A percentile compares a stretch with the other conserved stretches of the same genome.
phyloP scores from a whole-genome alignment of 2,888 invertebrate species.

The Opisthograptis luteolata region DNA sequence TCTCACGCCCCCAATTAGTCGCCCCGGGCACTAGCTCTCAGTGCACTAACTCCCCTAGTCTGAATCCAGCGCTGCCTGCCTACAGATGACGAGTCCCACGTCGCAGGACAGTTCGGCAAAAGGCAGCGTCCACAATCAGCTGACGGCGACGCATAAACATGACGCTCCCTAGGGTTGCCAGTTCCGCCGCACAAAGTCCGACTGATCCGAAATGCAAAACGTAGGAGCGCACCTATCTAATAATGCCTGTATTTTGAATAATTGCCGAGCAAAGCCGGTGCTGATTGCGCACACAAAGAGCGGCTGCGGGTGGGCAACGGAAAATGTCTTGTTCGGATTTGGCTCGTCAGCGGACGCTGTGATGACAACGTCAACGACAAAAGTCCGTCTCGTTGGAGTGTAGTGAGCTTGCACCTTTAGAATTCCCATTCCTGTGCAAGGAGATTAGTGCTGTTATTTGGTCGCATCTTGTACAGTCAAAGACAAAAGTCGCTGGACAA shows the following conservation, averaged over 20 bases:
- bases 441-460: constrained; percentile 5
- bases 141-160: constrained; percentile 69
- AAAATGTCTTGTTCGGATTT: constrained; percentile 74
- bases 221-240: constrained; percentile 80
- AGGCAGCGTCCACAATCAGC: constrained; percentile 67
- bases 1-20: too few relatives aligned
- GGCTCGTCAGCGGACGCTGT: constrained; percentile 38
- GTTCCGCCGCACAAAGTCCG: constrained; percentile 64
- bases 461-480: background rate
- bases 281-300: constrained; percentile 76
- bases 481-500: too few relatives aligned
- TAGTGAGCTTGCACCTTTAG: constrained; percentile 20
- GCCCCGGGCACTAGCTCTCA: too few relatives aligned
- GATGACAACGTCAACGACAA: constrained; percentile 32
- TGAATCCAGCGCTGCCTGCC: too few relatives aligned
- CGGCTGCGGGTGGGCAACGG: constrained; percentile 55
- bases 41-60: too few relatives aligned
- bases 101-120: constrained; percentile 67
- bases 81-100: constrained; percentile 58
- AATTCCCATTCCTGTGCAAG: background rate
- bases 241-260: constrained; percentile 83
- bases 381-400: constrained; percentile 30
- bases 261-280: constrained; percentile 70
- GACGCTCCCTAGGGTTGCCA: constrained; percentile 61
- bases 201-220: constrained; percentile 83